These are phyloP conservation scores for Formica selysi DNA, from an alignment of 1,140 invertebrate genomes.

Conservation along the genomic window DNA sequence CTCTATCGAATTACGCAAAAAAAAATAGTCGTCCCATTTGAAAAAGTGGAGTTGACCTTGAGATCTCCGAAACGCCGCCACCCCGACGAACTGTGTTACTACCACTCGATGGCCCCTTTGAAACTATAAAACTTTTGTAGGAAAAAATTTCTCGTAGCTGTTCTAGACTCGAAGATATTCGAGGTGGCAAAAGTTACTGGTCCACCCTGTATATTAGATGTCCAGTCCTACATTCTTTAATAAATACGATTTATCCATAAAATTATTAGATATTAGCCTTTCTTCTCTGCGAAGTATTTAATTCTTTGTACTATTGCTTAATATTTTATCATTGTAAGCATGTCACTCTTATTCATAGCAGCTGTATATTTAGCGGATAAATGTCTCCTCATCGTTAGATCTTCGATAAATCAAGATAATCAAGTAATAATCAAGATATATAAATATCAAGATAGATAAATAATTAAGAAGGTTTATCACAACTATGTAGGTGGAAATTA, in stretches of 20 bases:
- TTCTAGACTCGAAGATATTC: no score
- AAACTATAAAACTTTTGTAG: no score
- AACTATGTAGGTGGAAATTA: slow-evolving; percentile 41
- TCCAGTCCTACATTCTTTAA: neutral
- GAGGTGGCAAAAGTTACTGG: no score
- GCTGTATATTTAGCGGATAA: neutral
- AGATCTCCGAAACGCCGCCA: no score
- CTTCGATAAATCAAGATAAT: neutral
- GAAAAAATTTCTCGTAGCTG: no score
- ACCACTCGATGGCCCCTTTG: no score
- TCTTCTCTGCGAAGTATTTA: neutral
- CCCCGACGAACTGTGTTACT: no score
- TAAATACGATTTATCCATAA: neutral
- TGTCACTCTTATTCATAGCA: neutral
- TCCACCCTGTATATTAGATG: neutral
- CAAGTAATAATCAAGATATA: neutral
- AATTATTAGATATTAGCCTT: neutral
- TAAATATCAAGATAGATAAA: no score
- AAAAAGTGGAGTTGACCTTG: no score
- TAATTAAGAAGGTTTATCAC: neutral
- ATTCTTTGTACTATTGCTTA: neutral
- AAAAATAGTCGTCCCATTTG: no score
- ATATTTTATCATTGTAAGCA: neutral
- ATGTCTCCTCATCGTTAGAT: neutral
- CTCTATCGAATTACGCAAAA: no score